A percentile compares a stretch with the other conserved stretches of the same genome.
Conservation (phyloP, 2,113 vertebrate genomes). For the Lasiurus borealis region DNA sequence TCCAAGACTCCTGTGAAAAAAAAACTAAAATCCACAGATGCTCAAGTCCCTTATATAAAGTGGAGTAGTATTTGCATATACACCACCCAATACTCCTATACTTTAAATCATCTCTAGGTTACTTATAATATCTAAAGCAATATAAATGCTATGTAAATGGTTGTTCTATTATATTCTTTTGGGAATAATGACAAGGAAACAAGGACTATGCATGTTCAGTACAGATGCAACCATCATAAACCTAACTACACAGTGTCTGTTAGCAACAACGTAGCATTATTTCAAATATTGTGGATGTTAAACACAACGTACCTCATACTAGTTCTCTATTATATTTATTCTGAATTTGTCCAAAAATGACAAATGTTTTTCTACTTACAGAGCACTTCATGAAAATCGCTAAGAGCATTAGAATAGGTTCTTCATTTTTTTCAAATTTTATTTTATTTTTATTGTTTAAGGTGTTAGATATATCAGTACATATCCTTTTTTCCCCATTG, state of each 20-base stretch:
- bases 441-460: too few species aligned
- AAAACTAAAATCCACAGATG: neutral
- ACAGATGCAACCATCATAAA: neutral
- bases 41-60: neutral
- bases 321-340: slow-evolving; percentile 63
- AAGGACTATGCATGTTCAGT: neutral
- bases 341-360: slow-evolving; percentile 61
- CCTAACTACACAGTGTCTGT: neutral
- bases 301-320: neutral
- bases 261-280: neutral
- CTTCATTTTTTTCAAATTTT: neutral
- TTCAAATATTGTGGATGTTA: neutral
- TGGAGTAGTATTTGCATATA: neutral
- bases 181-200: too few species aligned
- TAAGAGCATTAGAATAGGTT: slow-evolving; percentile 33
- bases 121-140: neutral
- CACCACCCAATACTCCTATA: neutral
- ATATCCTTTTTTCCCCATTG: too few species aligned
- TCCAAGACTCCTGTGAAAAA: neutral
- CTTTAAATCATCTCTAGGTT: neutral
- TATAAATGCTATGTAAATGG: neutral
- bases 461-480: too few species aligned
- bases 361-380: slow-evolving; percentile 63
- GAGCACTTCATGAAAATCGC: neutral
- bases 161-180: neutral